Evolutionary conservation across 2,113 vertebrate genomes (phyloP), one percentile per base, ranked within the genome.

Genomic region (Psittacula cyanocephala): DNA sequence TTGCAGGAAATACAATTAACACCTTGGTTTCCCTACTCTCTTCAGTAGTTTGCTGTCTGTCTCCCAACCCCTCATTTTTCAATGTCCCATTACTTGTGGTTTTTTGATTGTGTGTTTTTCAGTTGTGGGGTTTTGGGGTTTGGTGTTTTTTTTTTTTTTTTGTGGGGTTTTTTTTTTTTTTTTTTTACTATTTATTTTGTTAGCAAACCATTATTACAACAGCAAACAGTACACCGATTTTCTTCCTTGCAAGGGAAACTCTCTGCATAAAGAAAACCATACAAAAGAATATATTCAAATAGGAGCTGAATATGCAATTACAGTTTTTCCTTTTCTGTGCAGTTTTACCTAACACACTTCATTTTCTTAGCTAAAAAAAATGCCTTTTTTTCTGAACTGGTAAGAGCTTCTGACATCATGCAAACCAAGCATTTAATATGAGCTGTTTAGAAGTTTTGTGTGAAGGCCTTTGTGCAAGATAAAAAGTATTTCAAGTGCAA

Each of bases 291-390:
- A 97, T 97, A 98, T 93, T 96, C 84, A 96, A 97, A 97, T 85
- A 98, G 91, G 91, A 97, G 81, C 89, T 98, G 97, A 97, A 97
- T 98, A 98, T 93, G 96, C 96, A 97, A 96, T 95, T 94, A 96
- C 71, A 86, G 43, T 86, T 97, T 95, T 97, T 95, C 53, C 60
- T 89, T 86, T 89, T 77, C 91, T 96, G 97, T 97, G 97, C 93
- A 96, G 91, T 97, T 97, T 98, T 96, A 97, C 93, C 93, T 95
- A 97, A 97, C 79, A 97, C 95, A 95, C 41, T 96, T 95, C 74
- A 81, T 97, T 89, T 96, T 97, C 84, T 87, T 92, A 94, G 84
- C 53, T 63, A 39, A 84, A 96, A 82, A 96, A 89, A 93, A 96
- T 59, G 69, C 41, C 78, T 91, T 84, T 83, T 91, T 89, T 94